Base-by-base conservation (phyloP, 2,797 vertebrate species). In the Spinus pinus region DNA sequence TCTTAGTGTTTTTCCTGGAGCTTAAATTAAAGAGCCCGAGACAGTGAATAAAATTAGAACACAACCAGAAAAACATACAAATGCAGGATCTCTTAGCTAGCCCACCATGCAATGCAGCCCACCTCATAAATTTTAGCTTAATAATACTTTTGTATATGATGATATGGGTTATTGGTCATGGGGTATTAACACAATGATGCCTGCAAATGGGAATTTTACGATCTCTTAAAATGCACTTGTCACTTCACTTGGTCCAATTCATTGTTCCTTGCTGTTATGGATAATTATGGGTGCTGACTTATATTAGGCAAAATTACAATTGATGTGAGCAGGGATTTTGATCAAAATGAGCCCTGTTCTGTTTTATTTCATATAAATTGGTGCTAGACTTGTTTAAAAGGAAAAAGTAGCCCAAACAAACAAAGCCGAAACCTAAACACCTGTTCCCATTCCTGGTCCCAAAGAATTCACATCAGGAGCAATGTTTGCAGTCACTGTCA, bases 141-240 rank as follows among this genome's bases (percentile, higher is more conserved):
- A 93, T 92, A 95, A 79, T 70, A 70, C 30, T 64, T 92, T 46
- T 72, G 35, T 65, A 61, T 74, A 75, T 69, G 72, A 81, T 42
- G 33, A 86, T 83, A 71, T n/a, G 57, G 87, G 93, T 94, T 96
- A 93, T 94, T 95, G 75, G 94, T 74, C 82, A 83, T n/a, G 54
- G 81, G 28, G 46, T 73, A 91, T 95, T 96, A 95, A 78, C 81
- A 85, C 75, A 94, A 65, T 2, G 46, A 89, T 89, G 75, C 57
- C 79, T 92, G 75, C 65, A 95, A 95, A 95, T 92, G 65, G 79
- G 65, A 85, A 87, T 95, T 93, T 95, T 95, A 96, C 4, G 8
- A 94, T 41, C 67, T 83, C 72, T 93, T 95, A 87, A 95, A 94
- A 95, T 56, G 47, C 57, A 54, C 31, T 89, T 72, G 57, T 85